These are phyloP conservation scores for Setipinna tenuifilis DNA, from an alignment of 2,797 vertebrate species.

Conservation along the genomic window DNA sequence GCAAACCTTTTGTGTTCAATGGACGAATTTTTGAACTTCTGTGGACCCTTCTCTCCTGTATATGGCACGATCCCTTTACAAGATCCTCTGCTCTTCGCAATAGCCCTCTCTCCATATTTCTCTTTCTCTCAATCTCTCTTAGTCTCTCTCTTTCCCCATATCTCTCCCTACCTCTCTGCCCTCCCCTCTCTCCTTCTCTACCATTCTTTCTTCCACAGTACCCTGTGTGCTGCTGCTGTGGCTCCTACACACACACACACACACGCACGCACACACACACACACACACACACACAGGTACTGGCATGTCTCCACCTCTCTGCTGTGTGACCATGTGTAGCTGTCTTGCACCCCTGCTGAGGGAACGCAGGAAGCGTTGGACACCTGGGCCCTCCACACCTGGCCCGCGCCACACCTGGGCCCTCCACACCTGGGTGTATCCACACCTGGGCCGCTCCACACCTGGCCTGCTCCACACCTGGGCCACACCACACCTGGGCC, in stretches of 20 bases:
- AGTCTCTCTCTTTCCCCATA: no score
- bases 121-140: no score
- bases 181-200: background rate
- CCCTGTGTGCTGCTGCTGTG: slow-evolving; percentile 1
- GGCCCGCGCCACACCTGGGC: no score
- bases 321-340: background rate
- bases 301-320: background rate
- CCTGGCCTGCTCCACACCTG: no score
- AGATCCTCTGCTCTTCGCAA: background rate
- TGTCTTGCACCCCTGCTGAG: background rate
- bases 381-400: no score
- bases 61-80: slow-evolving; percentile 21
- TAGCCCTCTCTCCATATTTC: background rate
- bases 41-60: background rate
- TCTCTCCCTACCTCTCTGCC: background rate
- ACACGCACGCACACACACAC: background rate
- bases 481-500: no score
- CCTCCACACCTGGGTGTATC: no score
- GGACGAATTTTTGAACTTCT: background rate
- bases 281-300: background rate
- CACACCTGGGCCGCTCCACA: no score
- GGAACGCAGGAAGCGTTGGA: background rate
- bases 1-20: background rate
- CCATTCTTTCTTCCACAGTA: background rate
- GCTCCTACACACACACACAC: background rate